Percentiles rank a stretch among this genome's conserved stretches.
phyloP scores from a whole-genome alignment of 1,140 invertebrate genomes.

The Muscidifurax raptorellus region DNA sequence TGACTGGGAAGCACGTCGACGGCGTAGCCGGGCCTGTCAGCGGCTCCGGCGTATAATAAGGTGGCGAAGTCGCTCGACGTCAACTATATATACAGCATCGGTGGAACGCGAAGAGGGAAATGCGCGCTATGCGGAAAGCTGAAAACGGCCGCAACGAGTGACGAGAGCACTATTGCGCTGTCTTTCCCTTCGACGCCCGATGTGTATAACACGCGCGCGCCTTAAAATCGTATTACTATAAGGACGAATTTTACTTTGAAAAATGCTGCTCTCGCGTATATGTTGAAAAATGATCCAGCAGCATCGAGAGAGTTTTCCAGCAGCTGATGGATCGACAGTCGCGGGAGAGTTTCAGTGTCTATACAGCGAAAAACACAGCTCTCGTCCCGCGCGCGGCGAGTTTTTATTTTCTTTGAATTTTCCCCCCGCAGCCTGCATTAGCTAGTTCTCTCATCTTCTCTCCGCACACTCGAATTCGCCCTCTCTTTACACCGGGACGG shows the following conservation, averaged over 20 bases:
- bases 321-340: too few species aligned
- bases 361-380: too few species aligned
- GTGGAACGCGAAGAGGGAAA: conserved; percentile 42
- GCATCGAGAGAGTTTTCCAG: too few species aligned
- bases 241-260: too few species aligned
- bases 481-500: conserved; percentile 54
- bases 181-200: not conserved
- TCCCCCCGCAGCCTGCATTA: not conserved
- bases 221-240: too few species aligned
- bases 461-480: not conserved
- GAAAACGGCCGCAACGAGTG: conserved; percentile 68
- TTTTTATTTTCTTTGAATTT: not conserved
- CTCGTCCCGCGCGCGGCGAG: not conserved
- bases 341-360: too few species aligned
- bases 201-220: not conserved
- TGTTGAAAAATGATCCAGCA: too few species aligned
- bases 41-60: conserved; percentile 58
- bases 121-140: conserved; percentile 53
- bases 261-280: too few species aligned
- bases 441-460: conserved; percentile 50
- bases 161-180: conserved; percentile 63
- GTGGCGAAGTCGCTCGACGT: conserved; percentile 53
- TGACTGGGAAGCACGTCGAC: conserved; percentile 45
- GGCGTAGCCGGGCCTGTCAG: conserved; percentile 52
- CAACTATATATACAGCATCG: not conserved